These are phyloP conservation scores for Tapirus terrestris DNA, from an alignment of 2,113 vertebrate species.

Conservation along the genomic window DNA sequence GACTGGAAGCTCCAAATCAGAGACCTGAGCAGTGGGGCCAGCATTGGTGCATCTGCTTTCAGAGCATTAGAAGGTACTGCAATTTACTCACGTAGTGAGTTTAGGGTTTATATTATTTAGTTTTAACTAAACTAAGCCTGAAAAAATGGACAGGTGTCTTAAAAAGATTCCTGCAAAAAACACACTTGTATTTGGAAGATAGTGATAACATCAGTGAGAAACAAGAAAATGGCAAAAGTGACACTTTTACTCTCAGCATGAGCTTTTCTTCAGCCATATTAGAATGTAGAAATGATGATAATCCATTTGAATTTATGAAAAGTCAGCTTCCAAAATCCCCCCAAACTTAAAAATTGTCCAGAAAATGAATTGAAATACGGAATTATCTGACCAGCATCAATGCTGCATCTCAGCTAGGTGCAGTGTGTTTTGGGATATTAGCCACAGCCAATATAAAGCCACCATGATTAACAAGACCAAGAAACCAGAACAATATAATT, in stretches of 20 bases:
- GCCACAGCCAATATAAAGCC: background rate
- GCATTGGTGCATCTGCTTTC: background rate
- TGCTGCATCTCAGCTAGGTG: background rate
- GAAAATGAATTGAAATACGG: background rate
- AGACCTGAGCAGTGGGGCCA: background rate
- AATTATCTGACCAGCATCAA: background rate
- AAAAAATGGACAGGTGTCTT: background rate
- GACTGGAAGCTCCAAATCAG: background rate
- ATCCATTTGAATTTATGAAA: background rate
- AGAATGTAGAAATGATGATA: background rate
- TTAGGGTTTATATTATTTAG: background rate
- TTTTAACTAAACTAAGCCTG: background rate
- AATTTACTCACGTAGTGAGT: background rate
- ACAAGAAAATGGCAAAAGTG: background rate
- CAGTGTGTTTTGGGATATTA: background rate
- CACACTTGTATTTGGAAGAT: background rate
- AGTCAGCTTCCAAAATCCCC: background rate
- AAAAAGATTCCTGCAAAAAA: background rate
- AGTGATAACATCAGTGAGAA: background rate
- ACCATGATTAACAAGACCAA: background rate
- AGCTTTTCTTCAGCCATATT: background rate
- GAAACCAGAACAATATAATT: background rate
- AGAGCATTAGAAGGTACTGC: background rate
- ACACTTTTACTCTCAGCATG: background rate
- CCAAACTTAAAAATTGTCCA: background rate